Base-by-base conservation (phyloP, 1,140 invertebrate genomes). In the Neodiprion pinetum region DNA sequence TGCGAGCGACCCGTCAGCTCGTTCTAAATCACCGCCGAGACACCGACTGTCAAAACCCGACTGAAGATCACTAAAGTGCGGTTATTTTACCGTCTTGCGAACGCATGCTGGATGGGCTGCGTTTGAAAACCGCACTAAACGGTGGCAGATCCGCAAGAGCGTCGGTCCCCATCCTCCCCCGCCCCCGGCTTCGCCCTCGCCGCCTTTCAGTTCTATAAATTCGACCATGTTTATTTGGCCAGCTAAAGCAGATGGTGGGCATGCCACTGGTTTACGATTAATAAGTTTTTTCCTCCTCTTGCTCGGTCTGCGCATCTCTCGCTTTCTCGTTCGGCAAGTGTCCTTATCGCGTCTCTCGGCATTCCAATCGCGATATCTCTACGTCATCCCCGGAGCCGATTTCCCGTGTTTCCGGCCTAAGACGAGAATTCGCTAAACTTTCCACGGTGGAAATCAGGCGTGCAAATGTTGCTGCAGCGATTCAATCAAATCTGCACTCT, bases 131-230 rank as follows among this genome's bases (percentile, higher is more conserved):
- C 53, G 53, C 53, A 61, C 53, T 61, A 61, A 61, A 61, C 53
- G n/a, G 9, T 9, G 11, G 53, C 53, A 61, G 53, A 12, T 17
- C 53, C 53, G 53, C n/a, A 61, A 61, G 53, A 61, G 53, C 3
- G 53, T 8, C 53, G 53, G 14, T 61, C 53, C 53, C 8, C n/a
- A 61, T 61, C 53, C 53, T 17, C 53, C 11, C 8, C 28, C 28
- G 28, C 28, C 28, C 70, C 48, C 28, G 67, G 40, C 70, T 50
- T 66, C 14, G 72, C 7, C 72, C 10, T 23, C 65, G 8, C 3
- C 68, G 14, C 47, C 75, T 75, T 73, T 61, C 53, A 23, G 75
- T 80, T 77, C 80, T 80, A 80, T 77, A 80, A 80, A 80, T 80
- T 80, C 68, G 66, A 47, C 53, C 21, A 23, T 80, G 80, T 80